phyloP scores from a whole-genome alignment of 1,140 invertebrate species.

The Hestina assimilis region DNA sequence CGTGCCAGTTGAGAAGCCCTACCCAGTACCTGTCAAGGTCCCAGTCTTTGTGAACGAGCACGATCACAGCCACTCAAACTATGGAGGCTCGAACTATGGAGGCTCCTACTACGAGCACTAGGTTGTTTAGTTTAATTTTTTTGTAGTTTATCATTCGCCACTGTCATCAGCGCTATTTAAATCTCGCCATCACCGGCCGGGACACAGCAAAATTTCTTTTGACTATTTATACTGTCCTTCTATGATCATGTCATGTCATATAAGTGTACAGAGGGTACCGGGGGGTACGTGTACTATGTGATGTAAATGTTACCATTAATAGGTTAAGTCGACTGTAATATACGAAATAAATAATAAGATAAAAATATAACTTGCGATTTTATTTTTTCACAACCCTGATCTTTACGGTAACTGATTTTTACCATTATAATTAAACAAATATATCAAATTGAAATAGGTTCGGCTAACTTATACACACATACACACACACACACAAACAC shows the following conservation, averaged over 20 bases:
- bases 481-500: too few relatives aligned
- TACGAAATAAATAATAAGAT: slow-evolving; percentile 60
- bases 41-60: slow-evolving; percentile 62
- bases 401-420: too few relatives aligned
- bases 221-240: slow-evolving; percentile 65
- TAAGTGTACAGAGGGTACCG: slow-evolving; percentile 58
- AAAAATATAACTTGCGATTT: slow-evolving; percentile 32
- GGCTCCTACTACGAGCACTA: slow-evolving; percentile 76
- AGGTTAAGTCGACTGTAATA: slow-evolving; percentile 71
- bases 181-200: slow-evolving; percentile 61
- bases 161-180: slow-evolving; percentile 57
- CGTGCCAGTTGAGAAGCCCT: slow-evolving; percentile 78
- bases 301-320: slow-evolving; percentile 75
- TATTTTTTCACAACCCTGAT: too few relatives aligned
- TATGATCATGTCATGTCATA: slow-evolving; percentile 61
- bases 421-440: neutral
- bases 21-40: slow-evolving; percentile 80
- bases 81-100: slow-evolving; percentile 53
- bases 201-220: slow-evolving; percentile 68
- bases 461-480: too few relatives aligned
- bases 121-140: slow-evolving; percentile 45
- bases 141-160: slow-evolving; percentile 45
- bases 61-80: slow-evolving; percentile 35
- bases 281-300: slow-evolving; percentile 59
- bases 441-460: too few relatives aligned